Evolutionary conservation across 2,797 vertebrate species (phyloP).

Genomic region (Hemitrygon akajei): DNA sequence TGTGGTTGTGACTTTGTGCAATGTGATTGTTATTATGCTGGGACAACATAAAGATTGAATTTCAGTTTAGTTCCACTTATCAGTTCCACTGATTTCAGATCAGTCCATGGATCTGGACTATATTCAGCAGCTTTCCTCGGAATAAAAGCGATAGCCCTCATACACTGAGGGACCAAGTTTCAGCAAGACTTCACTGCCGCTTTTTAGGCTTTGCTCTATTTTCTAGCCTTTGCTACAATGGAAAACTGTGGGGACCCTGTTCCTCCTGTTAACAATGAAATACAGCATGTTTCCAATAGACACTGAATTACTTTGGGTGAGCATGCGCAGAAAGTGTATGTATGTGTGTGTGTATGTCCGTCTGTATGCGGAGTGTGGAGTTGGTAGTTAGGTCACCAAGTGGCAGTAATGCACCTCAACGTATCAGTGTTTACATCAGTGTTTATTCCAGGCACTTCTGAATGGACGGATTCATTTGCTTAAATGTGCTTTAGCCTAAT

Average conservation of each 20-base stretch:
- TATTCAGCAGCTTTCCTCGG: too few species aligned
- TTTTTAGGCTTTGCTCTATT: neutral
- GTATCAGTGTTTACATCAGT: neutral
- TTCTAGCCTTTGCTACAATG: neutral
- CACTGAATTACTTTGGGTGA: neutral
- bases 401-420: neutral
- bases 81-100: too few species aligned
- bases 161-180: too few species aligned
- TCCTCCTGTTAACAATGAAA: neutral
- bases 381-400: neutral
- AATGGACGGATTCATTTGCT: neutral
- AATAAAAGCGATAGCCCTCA: too few species aligned
- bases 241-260: neutral
- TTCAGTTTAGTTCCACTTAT: too few species aligned
- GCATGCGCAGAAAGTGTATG: too few species aligned
- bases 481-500: neutral
- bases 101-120: too few species aligned
- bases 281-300: neutral
- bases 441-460: neutral
- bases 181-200: neutral
- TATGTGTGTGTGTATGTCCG: too few species aligned
- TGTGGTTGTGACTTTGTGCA: neutral
- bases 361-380: neutral
- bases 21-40: neutral
- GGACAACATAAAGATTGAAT: neutral